A percentile compares a stretch with the other conserved stretches of the same genome.
Conservation (phyloP, 2,797 vertebrate genomes). For the Naso thynnoides region DNA sequence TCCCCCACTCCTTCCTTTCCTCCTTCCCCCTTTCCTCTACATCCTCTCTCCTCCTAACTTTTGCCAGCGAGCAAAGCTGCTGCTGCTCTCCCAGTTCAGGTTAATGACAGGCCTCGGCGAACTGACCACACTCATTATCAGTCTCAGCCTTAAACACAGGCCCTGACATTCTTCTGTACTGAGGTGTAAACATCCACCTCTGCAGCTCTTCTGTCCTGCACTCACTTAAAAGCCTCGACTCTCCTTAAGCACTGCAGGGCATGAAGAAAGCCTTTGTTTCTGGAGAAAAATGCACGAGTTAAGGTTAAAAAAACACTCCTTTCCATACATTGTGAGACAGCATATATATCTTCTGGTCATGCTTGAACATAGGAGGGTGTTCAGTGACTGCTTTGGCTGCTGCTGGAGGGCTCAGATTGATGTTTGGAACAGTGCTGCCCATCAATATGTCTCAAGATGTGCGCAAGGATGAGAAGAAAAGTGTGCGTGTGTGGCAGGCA, state of each 20-base stretch:
- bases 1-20: background rate
- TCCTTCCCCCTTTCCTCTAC: slow-evolving; percentile 9
- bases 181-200: slow-evolving; percentile 82
- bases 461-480: background rate
- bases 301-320: slow-evolving; percentile 11
- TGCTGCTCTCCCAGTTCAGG: slow-evolving; percentile 53
- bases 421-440: slow-evolving; percentile 21
- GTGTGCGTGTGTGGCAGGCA: slow-evolving; percentile 16
- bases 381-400: background rate
- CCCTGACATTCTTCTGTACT: slow-evolving; percentile 78
- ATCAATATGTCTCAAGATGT: slow-evolving; percentile 29
- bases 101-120: slow-evolving; percentile 83
- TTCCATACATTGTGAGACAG: slow-evolving; percentile 4
- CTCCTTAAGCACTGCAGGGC: slow-evolving; percentile 22
- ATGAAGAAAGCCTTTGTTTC: slow-evolving; percentile 12
- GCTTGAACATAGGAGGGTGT: slow-evolving; percentile 17
- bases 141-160: slow-evolving; percentile 78
- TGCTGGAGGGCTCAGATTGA: slow-evolving; percentile 31
- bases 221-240: slow-evolving; percentile 14
- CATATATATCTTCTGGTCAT: slow-evolving; percentile 10
- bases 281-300: slow-evolving; percentile 4
- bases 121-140: slow-evolving; percentile 84
- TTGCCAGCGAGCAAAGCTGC: slow-evolving; percentile 39
- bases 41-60: slow-evolving; percentile 48
- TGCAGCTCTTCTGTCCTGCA: slow-evolving; percentile 52